phyloP scores from a whole-genome alignment of 2,888 invertebrate species.

The Timema podura region DNA sequence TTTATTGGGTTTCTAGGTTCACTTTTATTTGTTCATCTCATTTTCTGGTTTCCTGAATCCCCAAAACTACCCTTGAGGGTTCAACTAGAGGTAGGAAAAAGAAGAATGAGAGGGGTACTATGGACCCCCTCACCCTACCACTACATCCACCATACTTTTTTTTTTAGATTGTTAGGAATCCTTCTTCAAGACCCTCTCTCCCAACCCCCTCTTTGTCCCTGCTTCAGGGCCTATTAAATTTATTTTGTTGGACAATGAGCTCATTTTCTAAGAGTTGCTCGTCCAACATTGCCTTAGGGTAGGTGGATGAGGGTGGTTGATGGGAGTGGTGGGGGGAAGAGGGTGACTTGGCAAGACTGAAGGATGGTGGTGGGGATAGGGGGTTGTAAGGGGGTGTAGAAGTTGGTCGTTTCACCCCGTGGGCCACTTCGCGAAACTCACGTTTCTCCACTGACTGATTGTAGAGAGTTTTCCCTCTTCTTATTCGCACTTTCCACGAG shows the following conservation, averaged over 20 bases:
- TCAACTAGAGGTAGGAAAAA: too few relatives aligned
- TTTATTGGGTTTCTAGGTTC: conserved; percentile 6
- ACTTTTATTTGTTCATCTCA: conserved; percentile 10
- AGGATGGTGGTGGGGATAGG: not conserved
- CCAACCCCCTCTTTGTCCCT: not conserved
- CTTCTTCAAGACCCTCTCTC: not conserved
- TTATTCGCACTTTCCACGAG: too few relatives aligned
- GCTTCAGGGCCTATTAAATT: conserved; percentile 13
- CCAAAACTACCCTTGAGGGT: not conserved
- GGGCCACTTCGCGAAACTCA: not conserved
- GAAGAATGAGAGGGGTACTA: too few relatives aligned
- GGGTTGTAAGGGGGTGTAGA: not conserved
- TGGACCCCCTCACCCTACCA: too few relatives aligned
- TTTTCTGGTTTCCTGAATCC: conserved; percentile 9
- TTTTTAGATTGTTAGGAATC: not conserved
- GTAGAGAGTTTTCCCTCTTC: not conserved
- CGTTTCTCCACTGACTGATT: conserved; percentile 12
- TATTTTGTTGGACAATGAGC: conserved; percentile 17
- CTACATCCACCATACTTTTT: not conserved
- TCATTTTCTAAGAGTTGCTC: conserved; percentile 14
- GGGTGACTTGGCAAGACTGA: not conserved
- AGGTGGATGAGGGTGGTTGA: not conserved
- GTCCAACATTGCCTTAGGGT: not conserved
- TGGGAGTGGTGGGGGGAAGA: not conserved
- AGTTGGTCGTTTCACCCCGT: not conserved